Percentiles rank a stretch among this genome's conserved stretches.
Evolutionary conservation across 2,888 invertebrate genomes (phyloP).

Genomic region (Drosophila barbarae): DNA sequence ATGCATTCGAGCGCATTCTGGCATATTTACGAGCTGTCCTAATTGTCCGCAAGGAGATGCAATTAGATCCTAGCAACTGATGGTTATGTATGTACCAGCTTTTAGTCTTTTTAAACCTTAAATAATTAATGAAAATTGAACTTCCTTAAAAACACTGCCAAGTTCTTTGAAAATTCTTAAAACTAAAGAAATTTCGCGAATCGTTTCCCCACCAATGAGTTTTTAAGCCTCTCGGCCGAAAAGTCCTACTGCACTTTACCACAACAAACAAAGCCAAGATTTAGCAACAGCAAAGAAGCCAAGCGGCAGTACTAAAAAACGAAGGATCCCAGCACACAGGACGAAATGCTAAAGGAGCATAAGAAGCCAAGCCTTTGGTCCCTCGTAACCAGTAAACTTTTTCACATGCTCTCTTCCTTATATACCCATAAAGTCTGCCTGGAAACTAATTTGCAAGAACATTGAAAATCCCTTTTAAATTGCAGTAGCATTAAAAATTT

Average conservation of each 20-base stretch:
- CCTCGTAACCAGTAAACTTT: conserved; percentile 63
- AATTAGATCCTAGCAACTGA: background rate
- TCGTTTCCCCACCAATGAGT: background rate
- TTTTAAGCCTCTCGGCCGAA: background rate
- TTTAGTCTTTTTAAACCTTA: background rate
- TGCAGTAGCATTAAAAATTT: conserved; percentile 35
- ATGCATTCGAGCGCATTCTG: conserved; percentile 56
- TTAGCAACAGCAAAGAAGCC: conserved; percentile 9
- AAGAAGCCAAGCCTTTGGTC: conserved; percentile 23
- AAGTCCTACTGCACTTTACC: conserved; percentile 8
- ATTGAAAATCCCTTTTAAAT: conserved; percentile 67
- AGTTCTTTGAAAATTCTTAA: background rate
- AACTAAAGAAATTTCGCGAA: background rate
- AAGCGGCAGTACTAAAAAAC: conserved; percentile 25
- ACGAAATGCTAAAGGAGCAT: conserved; percentile 17
- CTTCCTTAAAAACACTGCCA: background rate
- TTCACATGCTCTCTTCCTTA: conserved; percentile 25
- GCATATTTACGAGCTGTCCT: conserved; percentile 61
- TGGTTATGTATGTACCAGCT: background rate
- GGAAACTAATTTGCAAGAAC: conserved; percentile 70
- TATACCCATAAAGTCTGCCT: conserved; percentile 39
- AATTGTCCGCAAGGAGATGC: conserved; percentile 50
- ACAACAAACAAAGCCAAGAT: conserved; percentile 15
- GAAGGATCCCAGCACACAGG: conserved; percentile 1
- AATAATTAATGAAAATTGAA: background rate